Percentiles rank a stretch among this genome's conserved stretches.
Conservation (phyloP, 1,140 invertebrate species). For the Plodia interpunctella region DNA sequence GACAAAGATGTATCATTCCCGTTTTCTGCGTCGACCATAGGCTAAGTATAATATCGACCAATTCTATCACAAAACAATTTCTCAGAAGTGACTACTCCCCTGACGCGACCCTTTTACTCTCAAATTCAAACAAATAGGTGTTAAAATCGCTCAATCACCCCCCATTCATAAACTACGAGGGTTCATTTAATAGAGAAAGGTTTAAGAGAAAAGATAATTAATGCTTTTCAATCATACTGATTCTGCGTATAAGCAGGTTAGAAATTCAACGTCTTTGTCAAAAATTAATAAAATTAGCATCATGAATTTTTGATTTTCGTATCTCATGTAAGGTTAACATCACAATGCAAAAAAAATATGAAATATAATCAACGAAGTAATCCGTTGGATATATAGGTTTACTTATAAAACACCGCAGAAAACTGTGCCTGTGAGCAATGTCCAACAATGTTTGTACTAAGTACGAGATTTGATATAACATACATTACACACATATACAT, state of each 20-base stretch:
- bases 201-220: conserved; percentile 3
- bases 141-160: conserved; percentile 1
- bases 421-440: too few relatives aligned
- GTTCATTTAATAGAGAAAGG: conserved; percentile 3
- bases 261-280: not conserved
- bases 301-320: not conserved
- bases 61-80: too few relatives aligned
- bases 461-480: too few relatives aligned
- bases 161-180: conserved; percentile 2
- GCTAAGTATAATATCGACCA: too few relatives aligned
- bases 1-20: too few relatives aligned
- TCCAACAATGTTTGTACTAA: too few relatives aligned
- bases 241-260: conserved; percentile 1
- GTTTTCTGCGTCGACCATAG: too few relatives aligned
- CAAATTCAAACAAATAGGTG: not conserved
- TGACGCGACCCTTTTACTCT: not conserved
- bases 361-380: too few relatives aligned
- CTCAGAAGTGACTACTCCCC: not conserved
- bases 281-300: not conserved
- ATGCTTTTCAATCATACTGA: conserved; percentile 1
- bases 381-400: too few relatives aligned
- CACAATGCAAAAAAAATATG: too few relatives aligned
- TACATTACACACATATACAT: too few relatives aligned
- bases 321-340: not conserved
- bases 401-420: too few relatives aligned